A percentile compares a stretch with the other conserved stretches of the same genome.
Evolutionary conservation across 2,113 vertebrate species (phyloP).

Genomic region (Verasper variegatus): DNA sequence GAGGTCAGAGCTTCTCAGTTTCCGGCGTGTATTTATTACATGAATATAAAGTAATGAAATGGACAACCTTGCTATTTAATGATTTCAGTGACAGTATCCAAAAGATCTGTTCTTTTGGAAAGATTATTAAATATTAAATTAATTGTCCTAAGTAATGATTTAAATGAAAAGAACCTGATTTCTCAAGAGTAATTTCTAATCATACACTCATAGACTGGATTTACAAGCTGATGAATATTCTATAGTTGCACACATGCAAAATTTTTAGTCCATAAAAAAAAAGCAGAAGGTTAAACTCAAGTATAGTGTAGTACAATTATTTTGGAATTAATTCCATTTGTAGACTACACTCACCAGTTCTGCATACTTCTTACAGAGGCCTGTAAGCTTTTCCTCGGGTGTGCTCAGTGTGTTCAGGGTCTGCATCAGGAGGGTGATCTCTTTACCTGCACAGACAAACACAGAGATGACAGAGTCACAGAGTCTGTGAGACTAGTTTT

Average conservation of each 20-base stretch:
- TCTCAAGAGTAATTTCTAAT: no score
- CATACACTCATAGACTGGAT: neutral
- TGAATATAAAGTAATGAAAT: no score
- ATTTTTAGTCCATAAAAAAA: neutral
- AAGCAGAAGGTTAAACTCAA: neutral
- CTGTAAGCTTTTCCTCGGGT: conserved; percentile 94
- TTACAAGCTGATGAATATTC: neutral
- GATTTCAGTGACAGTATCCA: no score
- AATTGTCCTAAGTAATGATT: neutral
- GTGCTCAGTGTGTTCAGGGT: conserved; percentile 97
- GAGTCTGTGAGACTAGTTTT: no score
- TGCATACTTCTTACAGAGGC: conserved; percentile 98
- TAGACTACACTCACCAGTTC: conserved; percentile 88
- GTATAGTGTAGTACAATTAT: no score
- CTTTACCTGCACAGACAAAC: conserved; percentile 86
- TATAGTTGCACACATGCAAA: neutral
- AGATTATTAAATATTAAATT: no score
- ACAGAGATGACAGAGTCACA: neutral
- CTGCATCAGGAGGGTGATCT: conserved; percentile 98
- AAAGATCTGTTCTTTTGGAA: no score
- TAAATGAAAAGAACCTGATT: neutral
- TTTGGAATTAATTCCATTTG: no score
- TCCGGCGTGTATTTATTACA: no score
- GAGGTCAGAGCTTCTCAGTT: no score
- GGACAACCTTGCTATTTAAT: no score